These are phyloP conservation scores for Habrosyne pyritoides DNA, from an alignment of 2,888 invertebrate species.

Conservation along the genomic window DNA sequence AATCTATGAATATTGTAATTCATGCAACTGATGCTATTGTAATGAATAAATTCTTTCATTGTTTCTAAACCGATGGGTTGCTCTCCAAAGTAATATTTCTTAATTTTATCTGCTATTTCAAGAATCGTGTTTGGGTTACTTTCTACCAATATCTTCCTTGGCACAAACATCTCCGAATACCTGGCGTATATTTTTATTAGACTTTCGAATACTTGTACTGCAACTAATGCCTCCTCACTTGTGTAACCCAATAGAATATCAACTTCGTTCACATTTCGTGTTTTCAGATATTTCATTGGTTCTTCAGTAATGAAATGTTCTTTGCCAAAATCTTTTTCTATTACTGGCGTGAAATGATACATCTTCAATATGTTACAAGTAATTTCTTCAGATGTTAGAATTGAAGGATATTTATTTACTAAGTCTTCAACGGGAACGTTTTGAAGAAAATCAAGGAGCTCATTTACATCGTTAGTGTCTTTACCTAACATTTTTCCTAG, in stretches of 20 bases:
- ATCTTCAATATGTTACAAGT: conserved; percentile 19
- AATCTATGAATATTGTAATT: conserved; percentile 36
- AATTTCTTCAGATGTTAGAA: conserved; percentile 21
- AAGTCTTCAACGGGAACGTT: conserved; percentile 34
- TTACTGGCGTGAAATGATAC: conserved; percentile 35
- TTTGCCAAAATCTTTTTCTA: conserved; percentile 40
- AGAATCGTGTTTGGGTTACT: conserved; percentile 27
- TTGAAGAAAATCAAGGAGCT: conserved; percentile 42
- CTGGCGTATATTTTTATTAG: conserved; percentile 25
- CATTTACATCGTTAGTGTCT: conserved; percentile 32
- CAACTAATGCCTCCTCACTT: conserved; percentile 82
- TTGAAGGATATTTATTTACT: conserved; percentile 20
- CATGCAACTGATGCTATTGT: conserved; percentile 27
- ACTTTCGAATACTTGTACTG: conserved; percentile 9
- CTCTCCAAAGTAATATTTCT: conserved; percentile 34
- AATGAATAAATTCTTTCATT: conserved; percentile 32
- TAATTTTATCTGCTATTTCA: conserved; percentile 31
- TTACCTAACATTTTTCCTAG: conserved; percentile 38
- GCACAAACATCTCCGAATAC: conserved; percentile 37
- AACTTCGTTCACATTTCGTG: conserved; percentile 66
- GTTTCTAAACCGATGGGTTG: conserved; percentile 25
- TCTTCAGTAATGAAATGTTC: conserved; percentile 35
- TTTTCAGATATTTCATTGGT: conserved; percentile 27
- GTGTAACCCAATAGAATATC: conserved; percentile 88
- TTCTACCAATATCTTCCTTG: conserved; percentile 33